Evolutionary conservation across 1,140 invertebrate species (phyloP), one percentile per base, ranked within the genome.

Genomic region (Acyrthosiphon pisum): DNA sequence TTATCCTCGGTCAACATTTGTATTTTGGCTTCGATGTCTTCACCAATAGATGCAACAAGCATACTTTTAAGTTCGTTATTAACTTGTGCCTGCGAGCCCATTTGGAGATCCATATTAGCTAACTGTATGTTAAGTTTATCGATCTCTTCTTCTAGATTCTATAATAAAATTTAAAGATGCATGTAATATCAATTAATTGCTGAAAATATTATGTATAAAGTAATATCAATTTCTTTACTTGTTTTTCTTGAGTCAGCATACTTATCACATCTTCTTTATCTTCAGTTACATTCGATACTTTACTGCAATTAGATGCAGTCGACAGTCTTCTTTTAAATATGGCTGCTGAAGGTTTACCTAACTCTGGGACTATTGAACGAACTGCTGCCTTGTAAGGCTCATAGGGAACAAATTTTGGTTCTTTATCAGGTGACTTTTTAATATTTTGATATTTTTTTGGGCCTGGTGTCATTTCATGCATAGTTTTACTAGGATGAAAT

Each of bases 11-110:
- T 98, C 9, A 99, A 95, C 94, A 97, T 96, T 95, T 99, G 98
- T 3, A 99, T 98, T 95, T 97, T 96, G 6, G 96, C 97, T 95
- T 99, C 97, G 83, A 99, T 95, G 96, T 99, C 98, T 95, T 99
- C 98, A 35, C 98, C 98, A 86, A 99, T 97, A 46, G 98, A 98
- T 44, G 98, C 98, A 6, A 99, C 98, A 60, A 99, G 95, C 95
- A 99, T 96, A 95, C 97, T 98, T 95, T 99, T 99, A 68, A 99
- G 95, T 95, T 99, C 98, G 93, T 97, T 97, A 96, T 99, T 99
- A 1, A 99, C 98, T 97, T 96, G 96, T 94, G 95, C 96, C 95
- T 97, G 97, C 94, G 97, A 97, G 94, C 96, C 97, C 9, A 97
- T 95, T 94, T 98, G 97, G 94, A 96, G 96, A 94, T 97, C 96